These are phyloP conservation scores for Prunella himalayana DNA, from an alignment of 2,113 vertebrate species.

Conservation along the genomic window DNA sequence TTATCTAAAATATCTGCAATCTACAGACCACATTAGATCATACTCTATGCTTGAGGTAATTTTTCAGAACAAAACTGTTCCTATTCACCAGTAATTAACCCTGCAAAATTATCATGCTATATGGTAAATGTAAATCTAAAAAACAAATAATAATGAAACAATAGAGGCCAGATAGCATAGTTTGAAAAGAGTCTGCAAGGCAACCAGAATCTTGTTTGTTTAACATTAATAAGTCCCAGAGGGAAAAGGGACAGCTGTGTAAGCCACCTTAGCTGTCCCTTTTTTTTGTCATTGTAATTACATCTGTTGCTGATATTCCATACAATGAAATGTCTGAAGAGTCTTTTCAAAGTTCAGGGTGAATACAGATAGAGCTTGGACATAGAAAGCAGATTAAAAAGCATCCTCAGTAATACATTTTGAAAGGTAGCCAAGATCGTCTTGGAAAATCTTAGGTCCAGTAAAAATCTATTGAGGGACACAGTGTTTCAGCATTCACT, in stretches of 20 bases:
- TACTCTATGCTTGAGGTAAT: not conserved
- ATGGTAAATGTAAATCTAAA: not conserved
- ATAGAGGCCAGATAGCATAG: not conserved
- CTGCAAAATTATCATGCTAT: not conserved
- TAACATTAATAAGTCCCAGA: slow-evolving; percentile 61
- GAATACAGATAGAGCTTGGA: not conserved
- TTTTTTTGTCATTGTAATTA: not conserved
- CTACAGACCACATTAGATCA: not conserved
- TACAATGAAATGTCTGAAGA: not conserved
- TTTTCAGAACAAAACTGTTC: not conserved
- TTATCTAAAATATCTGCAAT: not conserved
- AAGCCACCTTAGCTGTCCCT: not conserved
- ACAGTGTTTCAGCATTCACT: not conserved
- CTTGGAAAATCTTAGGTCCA: not conserved
- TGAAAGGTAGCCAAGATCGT: not conserved
- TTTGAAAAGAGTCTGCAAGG: slow-evolving; percentile 3
- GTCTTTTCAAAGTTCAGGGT: not conserved
- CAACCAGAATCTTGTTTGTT: slow-evolving; percentile 64
- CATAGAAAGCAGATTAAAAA: not conserved
- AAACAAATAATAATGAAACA: not conserved
- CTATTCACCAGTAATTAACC: not conserved
- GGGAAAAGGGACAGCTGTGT: slow-evolving; percentile 45
- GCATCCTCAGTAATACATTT: not conserved
- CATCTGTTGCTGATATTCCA: slow-evolving; percentile 13
- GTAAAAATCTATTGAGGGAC: not conserved